Percentiles rank a stretch among this genome's conserved stretches.
Conservation (phyloP, 2,888 invertebrate species). For the Oscheius sp. region DNA sequence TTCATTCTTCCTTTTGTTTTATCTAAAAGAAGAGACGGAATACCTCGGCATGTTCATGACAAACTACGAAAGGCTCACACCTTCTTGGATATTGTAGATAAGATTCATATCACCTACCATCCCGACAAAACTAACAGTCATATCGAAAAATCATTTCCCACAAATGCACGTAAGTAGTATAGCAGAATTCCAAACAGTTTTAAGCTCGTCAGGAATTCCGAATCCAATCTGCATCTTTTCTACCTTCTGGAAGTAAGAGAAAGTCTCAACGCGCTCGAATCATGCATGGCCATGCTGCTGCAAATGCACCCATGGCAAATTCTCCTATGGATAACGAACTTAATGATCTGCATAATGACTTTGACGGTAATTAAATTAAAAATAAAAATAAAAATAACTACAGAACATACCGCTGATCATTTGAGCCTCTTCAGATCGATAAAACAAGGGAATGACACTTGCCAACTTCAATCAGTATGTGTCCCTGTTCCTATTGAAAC, state of each 20-base stretch:
- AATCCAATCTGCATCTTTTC: slow-evolving; percentile 8
- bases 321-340: not conserved
- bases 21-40: not conserved
- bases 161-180: slow-evolving; percentile 10
- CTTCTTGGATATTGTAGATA: slow-evolving; percentile 32
- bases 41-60: slow-evolving; percentile 29
- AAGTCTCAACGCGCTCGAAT: not conserved
- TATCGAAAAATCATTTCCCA: slow-evolving; percentile 29
- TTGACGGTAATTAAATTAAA: not conserved
- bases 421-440: slow-evolving; percentile 26
- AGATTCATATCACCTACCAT: slow-evolving; percentile 41
- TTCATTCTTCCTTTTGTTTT: not conserved
- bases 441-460: slow-evolving; percentile 49
- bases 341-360: slow-evolving; percentile 5
- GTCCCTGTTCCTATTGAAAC: slow-evolving; percentile 40
- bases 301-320: not conserved
- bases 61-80: slow-evolving; percentile 37
- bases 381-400: not conserved
- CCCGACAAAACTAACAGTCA: slow-evolving; percentile 41
- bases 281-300: not conserved
- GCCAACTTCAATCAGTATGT: slow-evolving; percentile 47
- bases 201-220: slow-evolving; percentile 10
- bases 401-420: slow-evolving; percentile 28
- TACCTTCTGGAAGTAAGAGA: not conserved
- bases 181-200: not conserved